Evolutionary conservation across 2,888 invertebrate species (phyloP), one percentile per base, ranked within the genome.

Genomic region (Drosophila aldrichi): DNA sequence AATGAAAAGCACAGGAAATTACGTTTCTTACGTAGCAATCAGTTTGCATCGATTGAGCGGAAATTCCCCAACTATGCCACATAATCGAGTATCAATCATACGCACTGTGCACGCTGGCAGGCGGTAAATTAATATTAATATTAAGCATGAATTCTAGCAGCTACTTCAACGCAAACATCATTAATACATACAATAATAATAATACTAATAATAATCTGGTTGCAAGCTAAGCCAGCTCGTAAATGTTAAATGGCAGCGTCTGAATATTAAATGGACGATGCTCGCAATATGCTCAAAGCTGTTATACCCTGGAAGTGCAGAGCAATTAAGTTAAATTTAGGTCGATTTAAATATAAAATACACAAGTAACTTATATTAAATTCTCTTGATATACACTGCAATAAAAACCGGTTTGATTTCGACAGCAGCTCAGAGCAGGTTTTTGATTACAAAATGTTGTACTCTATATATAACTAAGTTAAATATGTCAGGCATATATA

Each of bases 61-160:
- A 40, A 52, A 60, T 41, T 72, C 44, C 58, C 58, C 55, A 59
- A 44, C 32, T 46, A 60, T 40, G 32, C 48, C 65, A 70, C 49
- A 70, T 36, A 60, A 66, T 74, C 70, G 52, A 70, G 58, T 62
- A 78, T 85, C 80, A 82, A 71, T 81, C 86, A 76, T 74, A 76
- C 74, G 81, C 70, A 63, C 61, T 44, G 56, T 63, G 61, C 62
- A 36, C 57, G 9, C 57, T 64, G 48, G 51, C 66, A 68, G 51
- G 51, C 51, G 54, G 36, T 49, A 75, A 75, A 68, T 68, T 63
- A 62, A 62, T 72, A 75, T 68, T 72, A 58, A 75, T 54, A 71
- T 49, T 36, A 52, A 54, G 63, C 59, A 70, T 44, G 22, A 63
- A 38, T 48, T 55, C 56, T 69, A 55, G 40, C 64, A 61, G 73